Conservation (phyloP, 2,113 vertebrate genomes). For the Cyanistes caeruleus region DNA sequence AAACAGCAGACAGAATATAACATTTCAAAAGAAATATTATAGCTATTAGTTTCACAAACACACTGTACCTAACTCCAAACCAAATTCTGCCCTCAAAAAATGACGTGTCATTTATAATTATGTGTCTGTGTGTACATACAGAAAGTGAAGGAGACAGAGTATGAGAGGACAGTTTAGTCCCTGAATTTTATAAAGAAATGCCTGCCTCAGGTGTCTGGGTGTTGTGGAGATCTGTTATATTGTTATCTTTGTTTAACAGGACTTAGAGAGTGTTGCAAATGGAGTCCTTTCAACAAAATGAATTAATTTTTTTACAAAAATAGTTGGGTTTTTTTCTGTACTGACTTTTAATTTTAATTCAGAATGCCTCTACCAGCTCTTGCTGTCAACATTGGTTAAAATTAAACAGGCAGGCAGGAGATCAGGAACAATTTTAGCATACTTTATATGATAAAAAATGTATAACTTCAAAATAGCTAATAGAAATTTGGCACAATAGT, state of each 20-base stretch:
- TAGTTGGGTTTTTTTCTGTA: background rate
- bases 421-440: background rate
- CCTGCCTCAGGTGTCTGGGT: background rate
- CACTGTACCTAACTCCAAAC: background rate
- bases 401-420: background rate
- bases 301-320: background rate
- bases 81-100: constrained; percentile 15
- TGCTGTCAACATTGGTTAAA: constrained; percentile 12
- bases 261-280: background rate
- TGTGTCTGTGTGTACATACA: background rate
- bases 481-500: background rate
- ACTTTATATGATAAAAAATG: background rate
- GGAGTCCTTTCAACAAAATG: background rate
- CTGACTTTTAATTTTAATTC: background rate
- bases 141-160: background rate
- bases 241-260: background rate
- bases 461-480: constrained; percentile 29
- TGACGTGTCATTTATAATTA: background rate
- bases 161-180: background rate
- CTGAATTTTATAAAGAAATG: background rate
- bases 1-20: background rate
- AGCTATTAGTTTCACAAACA: constrained; percentile 26
- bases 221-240: background rate
- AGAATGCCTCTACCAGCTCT: background rate
- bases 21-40: background rate